phyloP scores from a whole-genome alignment of 2,113 vertebrate genomes.

The Sinocyclocheilus anophthalmus region DNA sequence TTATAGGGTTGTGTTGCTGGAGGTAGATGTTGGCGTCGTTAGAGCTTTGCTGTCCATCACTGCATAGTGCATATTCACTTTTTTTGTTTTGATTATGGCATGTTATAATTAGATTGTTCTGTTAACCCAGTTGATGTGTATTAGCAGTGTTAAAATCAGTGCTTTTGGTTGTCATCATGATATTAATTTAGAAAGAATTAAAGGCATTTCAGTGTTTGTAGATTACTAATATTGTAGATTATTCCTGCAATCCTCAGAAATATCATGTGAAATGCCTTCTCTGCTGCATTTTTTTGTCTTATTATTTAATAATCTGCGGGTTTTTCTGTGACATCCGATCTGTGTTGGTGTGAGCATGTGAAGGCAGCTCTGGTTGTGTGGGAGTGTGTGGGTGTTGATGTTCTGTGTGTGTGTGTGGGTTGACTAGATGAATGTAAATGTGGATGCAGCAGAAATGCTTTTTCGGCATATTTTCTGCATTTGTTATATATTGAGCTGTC shows the following conservation, averaged over 20 bases:
- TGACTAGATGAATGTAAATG: slow-evolving; percentile 2
- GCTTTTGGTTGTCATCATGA: neutral
- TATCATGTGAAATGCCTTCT: no score
- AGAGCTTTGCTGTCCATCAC: neutral
- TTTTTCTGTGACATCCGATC: neutral
- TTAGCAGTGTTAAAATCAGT: neutral
- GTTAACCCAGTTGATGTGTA: neutral
- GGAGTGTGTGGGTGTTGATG: slow-evolving; percentile 35
- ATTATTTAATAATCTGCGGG: neutral
- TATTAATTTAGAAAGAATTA: neutral
- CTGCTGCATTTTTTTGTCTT: neutral
- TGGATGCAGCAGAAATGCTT: slow-evolving; percentile 32
- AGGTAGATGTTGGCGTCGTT: neutral
- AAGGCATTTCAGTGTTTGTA: neutral
- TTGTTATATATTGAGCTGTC: neutral
- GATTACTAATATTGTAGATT: neutral
- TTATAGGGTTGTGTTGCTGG: no score
- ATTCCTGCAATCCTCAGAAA: neutral
- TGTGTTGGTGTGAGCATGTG: slow-evolving; percentile 1
- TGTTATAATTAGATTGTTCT: neutral
- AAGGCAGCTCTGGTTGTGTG: neutral
- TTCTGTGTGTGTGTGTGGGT: neutral
- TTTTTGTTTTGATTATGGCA: neutral
- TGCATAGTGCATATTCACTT: neutral
- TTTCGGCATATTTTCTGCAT: neutral